These are phyloP conservation scores for Symphodus melops DNA, from an alignment of 2,113 vertebrate genomes.

Conservation along the genomic window DNA sequence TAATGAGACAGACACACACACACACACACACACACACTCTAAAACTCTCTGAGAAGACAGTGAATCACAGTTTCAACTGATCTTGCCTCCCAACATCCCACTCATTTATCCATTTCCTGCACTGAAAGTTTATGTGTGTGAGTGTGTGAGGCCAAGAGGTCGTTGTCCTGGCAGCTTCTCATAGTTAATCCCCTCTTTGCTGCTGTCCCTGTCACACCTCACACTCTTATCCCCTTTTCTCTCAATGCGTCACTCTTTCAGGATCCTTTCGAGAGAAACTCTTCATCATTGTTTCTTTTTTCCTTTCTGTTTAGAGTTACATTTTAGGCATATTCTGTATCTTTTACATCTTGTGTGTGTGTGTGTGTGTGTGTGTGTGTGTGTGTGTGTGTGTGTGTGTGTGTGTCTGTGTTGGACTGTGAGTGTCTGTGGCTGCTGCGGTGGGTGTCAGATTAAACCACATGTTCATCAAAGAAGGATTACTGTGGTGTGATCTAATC, in stretches of 20 bases:
- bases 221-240: background rate
- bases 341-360: background rate
- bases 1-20: constrained; percentile 56
- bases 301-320: background rate
- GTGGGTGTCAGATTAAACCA: constrained; percentile 54
- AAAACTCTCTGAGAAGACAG: constrained; percentile 32
- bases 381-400: background rate
- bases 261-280: background rate
- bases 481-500: constrained; percentile 64
- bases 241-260: background rate
- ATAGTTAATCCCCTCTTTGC: constrained; percentile 49
- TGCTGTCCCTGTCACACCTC: constrained; percentile 14
- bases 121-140: constrained; percentile 7
- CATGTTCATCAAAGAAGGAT: constrained; percentile 70
- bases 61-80: constrained; percentile 59
- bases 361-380: background rate
- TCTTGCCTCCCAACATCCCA: constrained; percentile 51
- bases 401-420: background rate
- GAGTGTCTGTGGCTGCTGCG: too few species aligned
- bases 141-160: constrained; percentile 44
- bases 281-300: background rate
- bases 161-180: constrained; percentile 44
- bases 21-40: constrained; percentile 16
- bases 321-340: background rate
- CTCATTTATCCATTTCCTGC: constrained; percentile 59